phyloP scores from a whole-genome alignment of 23 tunicate genomes.

The Halocynthia roretzi region DNA sequence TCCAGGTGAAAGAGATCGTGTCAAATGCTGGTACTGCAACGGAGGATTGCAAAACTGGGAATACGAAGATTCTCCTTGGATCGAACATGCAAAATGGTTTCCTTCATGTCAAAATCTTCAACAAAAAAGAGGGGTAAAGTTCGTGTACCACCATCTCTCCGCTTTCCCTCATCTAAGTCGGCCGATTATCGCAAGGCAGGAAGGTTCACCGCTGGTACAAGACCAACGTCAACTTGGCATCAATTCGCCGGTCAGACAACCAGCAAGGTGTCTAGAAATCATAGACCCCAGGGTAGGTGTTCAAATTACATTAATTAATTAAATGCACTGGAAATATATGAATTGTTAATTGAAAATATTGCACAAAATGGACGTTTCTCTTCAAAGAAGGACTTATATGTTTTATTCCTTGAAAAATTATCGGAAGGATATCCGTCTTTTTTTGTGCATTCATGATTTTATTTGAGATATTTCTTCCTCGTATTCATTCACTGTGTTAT shows the following conservation, averaged over 20 bases:
- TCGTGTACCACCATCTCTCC: conserved; percentile 14
- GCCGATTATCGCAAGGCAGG: conserved; percentile 30
- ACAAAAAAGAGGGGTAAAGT: conserved; percentile 7
- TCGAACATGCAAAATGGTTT: conserved; percentile 30
- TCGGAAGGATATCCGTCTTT: too few species aligned
- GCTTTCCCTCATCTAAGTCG: conserved; percentile 1
- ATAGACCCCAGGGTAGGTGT: conserved; percentile 57
- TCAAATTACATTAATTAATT: too few species aligned
- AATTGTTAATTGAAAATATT: too few species aligned
- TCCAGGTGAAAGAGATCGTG: conserved; percentile 27
- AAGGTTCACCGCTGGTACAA: conserved; percentile 15
- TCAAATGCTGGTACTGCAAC: conserved; percentile 32
- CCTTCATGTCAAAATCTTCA: conserved; percentile 19
- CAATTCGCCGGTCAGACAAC: background rate
- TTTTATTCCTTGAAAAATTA: too few species aligned
- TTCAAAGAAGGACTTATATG: too few species aligned
- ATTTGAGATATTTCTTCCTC: too few species aligned
- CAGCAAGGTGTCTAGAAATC: conserved; percentile 59
- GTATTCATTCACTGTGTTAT: background rate
- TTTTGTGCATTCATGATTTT: too few species aligned
- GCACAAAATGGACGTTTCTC: too few species aligned
- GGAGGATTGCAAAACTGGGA: conserved; percentile 28
- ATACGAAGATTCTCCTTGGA: conserved; percentile 17
- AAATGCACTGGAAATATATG: too few species aligned
- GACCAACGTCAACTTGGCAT: background rate